Evolutionary conservation across 1,140 invertebrate genomes (phyloP).

Genomic region (Cyrtorhinus lividipennis): DNA sequence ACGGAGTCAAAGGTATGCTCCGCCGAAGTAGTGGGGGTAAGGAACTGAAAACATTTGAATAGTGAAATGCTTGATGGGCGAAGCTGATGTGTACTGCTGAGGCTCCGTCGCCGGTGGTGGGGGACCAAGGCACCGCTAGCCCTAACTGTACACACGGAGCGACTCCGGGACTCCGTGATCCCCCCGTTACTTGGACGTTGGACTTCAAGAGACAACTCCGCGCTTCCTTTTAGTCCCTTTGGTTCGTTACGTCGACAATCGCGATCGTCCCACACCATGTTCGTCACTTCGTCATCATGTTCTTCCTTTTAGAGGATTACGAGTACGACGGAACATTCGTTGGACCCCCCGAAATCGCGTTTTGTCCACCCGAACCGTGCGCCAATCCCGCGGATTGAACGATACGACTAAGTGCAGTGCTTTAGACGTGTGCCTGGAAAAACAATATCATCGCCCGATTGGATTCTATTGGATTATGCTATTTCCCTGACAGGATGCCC

Average conservation of each 20-base stretch:
- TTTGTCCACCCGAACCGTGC: background rate
- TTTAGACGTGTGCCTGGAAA: background rate
- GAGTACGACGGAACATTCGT: slow-evolving; percentile 4
- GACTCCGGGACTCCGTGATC: background rate
- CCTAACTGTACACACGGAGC: slow-evolving; percentile 9
- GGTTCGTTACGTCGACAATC: no score
- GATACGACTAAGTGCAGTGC: background rate
- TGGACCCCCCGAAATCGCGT: background rate
- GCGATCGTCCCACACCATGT: background rate
- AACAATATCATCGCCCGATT: background rate
- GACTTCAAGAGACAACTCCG: background rate
- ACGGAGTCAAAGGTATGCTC: background rate
- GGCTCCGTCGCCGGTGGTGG: background rate
- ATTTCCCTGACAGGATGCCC: background rate
- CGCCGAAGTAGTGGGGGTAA: background rate
- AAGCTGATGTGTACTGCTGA: background rate
- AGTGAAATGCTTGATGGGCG: background rate
- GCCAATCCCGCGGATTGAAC: background rate
- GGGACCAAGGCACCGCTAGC: slow-evolving; percentile 1
- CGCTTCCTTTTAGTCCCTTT: no score
- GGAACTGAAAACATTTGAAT: background rate
- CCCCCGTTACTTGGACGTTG: slow-evolving; percentile 9
- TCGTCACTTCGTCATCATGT: background rate
- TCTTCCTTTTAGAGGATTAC: slow-evolving; percentile 1
- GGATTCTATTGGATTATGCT: slow-evolving; percentile 2